phyloP scores from a whole-genome alignment of 2,797 vertebrate genomes.

The Cirrhinus mrigala region DNA sequence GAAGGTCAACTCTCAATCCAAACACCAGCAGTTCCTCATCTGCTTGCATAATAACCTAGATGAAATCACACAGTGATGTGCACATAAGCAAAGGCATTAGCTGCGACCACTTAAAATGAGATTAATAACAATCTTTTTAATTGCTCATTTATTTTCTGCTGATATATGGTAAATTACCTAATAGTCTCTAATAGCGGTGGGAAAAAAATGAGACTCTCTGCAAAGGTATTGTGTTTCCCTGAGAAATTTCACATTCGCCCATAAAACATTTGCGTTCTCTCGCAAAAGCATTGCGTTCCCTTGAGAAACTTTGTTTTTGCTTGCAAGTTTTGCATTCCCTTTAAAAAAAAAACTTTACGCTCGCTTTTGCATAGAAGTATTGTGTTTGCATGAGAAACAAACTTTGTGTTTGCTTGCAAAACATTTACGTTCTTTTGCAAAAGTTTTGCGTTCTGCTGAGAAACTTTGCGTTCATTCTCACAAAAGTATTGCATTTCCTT shows the following conservation, averaged over 20 bases:
- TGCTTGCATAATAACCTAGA: neutral
- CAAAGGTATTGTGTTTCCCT: neutral
- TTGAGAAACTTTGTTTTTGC: neutral
- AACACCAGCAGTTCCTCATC: neutral
- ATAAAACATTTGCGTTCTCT: neutral
- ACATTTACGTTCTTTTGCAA: no score
- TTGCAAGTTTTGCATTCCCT: neutral
- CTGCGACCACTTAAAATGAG: neutral
- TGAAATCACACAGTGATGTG: neutral
- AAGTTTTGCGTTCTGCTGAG: no score
- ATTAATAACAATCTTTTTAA: neutral
- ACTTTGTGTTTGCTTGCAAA: no score
- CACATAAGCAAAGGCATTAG: neutral
- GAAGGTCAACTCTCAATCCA: neutral
- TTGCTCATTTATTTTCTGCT: neutral
- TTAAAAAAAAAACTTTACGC: no score
- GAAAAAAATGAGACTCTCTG: neutral
- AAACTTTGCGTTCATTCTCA: no score
- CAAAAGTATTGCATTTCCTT: no score
- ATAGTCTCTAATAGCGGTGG: neutral
- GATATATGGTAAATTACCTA: neutral
- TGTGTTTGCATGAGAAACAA: no score
- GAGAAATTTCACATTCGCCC: neutral
- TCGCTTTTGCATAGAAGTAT: no score
- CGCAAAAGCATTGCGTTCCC: neutral